These are phyloP conservation scores for Eciton burchellii DNA, from an alignment of 1,140 invertebrate species.

Conservation along the genomic window DNA sequence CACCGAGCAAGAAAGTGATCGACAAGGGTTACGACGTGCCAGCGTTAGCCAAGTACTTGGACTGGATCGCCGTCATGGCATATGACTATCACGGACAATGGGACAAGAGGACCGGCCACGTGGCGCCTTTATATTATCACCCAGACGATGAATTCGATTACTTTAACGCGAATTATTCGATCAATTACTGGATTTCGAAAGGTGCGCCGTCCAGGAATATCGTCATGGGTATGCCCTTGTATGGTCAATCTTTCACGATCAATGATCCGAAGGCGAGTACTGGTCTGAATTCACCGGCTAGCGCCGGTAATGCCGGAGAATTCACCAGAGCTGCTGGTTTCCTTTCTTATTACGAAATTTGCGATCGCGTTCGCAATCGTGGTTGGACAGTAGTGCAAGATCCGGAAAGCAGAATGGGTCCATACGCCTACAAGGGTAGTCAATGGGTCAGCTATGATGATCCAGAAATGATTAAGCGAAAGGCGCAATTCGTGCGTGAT, in stretches of 20 bases:
- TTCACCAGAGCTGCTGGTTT: constrained; percentile 94
- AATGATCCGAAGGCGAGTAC: constrained; percentile 83
- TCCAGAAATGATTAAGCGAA: constrained; percentile 91
- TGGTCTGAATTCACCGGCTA: constrained; percentile 91
- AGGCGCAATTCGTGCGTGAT: constrained; percentile 91
- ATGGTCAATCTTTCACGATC: constrained; percentile 94
- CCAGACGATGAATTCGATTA: constrained; percentile 86
- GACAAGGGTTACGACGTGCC: constrained; percentile 94
- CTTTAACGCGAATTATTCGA: constrained; percentile 91
- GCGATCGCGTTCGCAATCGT: constrained; percentile 90
- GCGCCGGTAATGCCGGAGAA: constrained; percentile 91
- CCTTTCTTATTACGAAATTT: constrained; percentile 96
- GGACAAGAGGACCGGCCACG: constrained; percentile 94
- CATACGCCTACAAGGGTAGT: constrained; percentile 93
- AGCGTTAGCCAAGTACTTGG: constrained; percentile 89
- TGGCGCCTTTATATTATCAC: constrained; percentile 93
- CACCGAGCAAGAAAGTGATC: constrained; percentile 94
- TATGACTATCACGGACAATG: constrained; percentile 95
- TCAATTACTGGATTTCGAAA: constrained; percentile 95
- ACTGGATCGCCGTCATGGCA: constrained; percentile 94
- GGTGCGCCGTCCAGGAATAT: constrained; percentile 93
- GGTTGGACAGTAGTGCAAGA: constrained; percentile 94
- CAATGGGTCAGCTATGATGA: constrained; percentile 97
- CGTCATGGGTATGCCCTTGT: constrained; percentile 96
- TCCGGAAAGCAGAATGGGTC: constrained; percentile 91